Evolutionary conservation across 2,113 vertebrate genomes (phyloP).

Genomic region (Rhineura floridana): DNA sequence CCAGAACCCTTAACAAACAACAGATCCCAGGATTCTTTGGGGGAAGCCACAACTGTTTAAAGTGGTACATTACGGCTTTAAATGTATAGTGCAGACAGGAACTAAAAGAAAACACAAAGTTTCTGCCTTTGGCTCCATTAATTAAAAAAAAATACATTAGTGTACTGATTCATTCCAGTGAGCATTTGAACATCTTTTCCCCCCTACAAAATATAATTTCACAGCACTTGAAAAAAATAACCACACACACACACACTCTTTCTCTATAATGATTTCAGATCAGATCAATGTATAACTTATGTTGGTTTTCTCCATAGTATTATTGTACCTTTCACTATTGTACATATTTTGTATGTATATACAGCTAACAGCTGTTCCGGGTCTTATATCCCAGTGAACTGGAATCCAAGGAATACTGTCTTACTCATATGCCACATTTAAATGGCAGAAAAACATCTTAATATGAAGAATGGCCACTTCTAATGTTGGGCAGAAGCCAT

Average conservation of each 20-base stretch:
- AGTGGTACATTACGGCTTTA: no score
- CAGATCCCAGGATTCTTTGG: no score
- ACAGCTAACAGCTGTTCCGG: constrained; percentile 9
- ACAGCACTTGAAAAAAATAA: not conserved
- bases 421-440: not conserved
- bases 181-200: not conserved
- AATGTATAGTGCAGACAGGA: no score
- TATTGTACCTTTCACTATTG: constrained; percentile 16
- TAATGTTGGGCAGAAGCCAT: not conserved
- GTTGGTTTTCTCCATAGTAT: constrained; percentile 9
- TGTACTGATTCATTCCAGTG: not conserved
- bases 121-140: constrained; percentile 24
- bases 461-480: accelerated
- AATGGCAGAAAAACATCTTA: accelerated
- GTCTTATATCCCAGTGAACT: not conserved
- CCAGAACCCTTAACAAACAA: no score
- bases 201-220: not conserved
- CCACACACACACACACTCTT: not conserved
- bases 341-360: constrained; percentile 28
- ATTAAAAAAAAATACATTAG: not conserved
- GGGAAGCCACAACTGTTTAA: no score
- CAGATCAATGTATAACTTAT: not conserved
- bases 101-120: not conserved
- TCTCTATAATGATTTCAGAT: not conserved
- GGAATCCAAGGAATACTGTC: not conserved